Percentiles rank a stretch among this genome's conserved stretches.
Evolutionary conservation across 2,113 vertebrate genomes (phyloP).

Genomic region (Aythya baeri): DNA sequence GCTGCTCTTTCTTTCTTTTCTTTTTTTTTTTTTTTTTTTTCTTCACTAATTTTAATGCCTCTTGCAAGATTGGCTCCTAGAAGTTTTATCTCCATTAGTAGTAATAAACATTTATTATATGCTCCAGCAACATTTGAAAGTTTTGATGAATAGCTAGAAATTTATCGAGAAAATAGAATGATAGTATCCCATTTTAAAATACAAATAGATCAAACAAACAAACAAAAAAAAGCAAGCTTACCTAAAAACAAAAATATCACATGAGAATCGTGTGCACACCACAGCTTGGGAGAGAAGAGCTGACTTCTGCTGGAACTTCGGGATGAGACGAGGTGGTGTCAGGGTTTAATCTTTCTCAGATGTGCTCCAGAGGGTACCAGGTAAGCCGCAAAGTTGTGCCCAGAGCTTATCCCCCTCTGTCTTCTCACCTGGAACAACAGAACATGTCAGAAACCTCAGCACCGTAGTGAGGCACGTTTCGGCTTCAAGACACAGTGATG

Average conservation of each 20-base stretch:
- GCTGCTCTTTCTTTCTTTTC: neutral
- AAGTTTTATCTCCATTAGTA: conserved; percentile 59
- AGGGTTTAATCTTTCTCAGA: neutral
- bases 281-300: neutral
- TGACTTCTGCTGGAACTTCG: neutral
- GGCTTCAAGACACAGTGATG: neutral
- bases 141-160: conserved; percentile 24
- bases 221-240: neutral
- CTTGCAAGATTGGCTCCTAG: conserved; percentile 20
- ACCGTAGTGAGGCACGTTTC: neutral
- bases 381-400: neutral
- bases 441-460: neutral
- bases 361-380: neutral
- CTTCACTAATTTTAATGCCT: conserved; percentile 35
- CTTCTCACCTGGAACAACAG: conserved; percentile 40
- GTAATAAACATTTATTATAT: conserved; percentile 40
- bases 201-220: neutral
- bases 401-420: neutral
- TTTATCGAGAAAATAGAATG: neutral
- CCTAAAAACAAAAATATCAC: conserved; percentile 30
- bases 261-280: neutral
- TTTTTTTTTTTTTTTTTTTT: neutral
- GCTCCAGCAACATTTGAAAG: neutral
- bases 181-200: neutral
- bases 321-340: fast-evolving